Base-by-base conservation (phyloP, 2,113 vertebrate species). In the Strix uralensis region DNA sequence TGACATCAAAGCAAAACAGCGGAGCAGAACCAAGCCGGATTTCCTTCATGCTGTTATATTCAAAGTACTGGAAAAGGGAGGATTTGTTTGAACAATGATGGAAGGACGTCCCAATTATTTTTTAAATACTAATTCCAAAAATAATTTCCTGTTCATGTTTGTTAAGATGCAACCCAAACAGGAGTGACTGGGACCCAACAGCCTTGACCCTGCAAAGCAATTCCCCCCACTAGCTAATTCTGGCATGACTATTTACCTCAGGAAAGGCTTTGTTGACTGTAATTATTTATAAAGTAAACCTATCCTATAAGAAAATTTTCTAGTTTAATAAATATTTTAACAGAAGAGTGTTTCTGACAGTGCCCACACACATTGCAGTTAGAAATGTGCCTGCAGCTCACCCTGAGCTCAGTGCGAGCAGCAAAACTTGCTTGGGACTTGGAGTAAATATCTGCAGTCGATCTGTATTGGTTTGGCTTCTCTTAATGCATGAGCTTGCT, bases 1-100 rank as follows among this genome's bases (percentile, higher is more conserved):
- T 97, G 86, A 98, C 91, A 57, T 98, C 98, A 42, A 99, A 96
- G 96, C 99, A 99, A 89, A 99, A 87, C 32, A 92, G 95, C 0
- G 88, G 97, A 49, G 74, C 70, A 27, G 98, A 90, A 34, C 98
- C 97, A 86, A 98, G 98, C 21, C 86, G 97, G 88, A 99, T 98
- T 95, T 98, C 97, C 58, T 97, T 98, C 95, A 97, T 88, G 89
- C 97, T 93, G 59, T 97, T 98, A 52, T 99, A 98, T 61, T 99
- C 98, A 96, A 99, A 98, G 88, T 97, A 98, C 99, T 99, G 96
- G 52, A 90, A 92, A 59, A 95, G 47, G 52, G 27, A 66, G 27
- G 5, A 3, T 67, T 75, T 34, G 34, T 97, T 91, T 97, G 80
- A 86, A 81, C n/a, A 82, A 32, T 2, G 19, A 51, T 34, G 73